Conservation (phyloP, 2,113 vertebrate genomes). For the Anoplopoma fimbria region DNA sequence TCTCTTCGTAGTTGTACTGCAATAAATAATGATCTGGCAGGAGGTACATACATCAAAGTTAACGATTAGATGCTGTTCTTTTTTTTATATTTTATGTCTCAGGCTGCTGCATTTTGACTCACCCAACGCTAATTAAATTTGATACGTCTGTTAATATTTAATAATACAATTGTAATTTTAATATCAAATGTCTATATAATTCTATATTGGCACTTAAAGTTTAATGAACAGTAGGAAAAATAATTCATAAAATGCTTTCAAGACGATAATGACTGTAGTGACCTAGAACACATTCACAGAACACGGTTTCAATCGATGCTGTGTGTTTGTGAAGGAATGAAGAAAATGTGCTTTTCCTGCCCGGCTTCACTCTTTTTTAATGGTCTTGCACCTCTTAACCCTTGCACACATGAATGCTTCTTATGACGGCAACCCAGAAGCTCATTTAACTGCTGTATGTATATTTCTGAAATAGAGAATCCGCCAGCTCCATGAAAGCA, state of each 20-base stretch:
- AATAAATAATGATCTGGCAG: constrained; percentile 8
- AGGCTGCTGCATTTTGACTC: background rate
- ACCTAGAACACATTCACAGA: background rate
- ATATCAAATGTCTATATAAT: background rate
- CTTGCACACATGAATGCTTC: background rate
- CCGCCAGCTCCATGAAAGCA: background rate
- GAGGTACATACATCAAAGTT: background rate
- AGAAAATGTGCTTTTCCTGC: background rate
- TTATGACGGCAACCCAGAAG: background rate
- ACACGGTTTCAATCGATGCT: background rate
- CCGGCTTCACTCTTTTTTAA: background rate
- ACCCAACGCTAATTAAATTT: background rate
- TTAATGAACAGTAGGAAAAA: background rate
- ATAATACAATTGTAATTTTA: background rate
- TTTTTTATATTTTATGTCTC: background rate
- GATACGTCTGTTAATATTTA: background rate
- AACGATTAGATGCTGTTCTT: background rate
- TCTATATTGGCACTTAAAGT: background rate
- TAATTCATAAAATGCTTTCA: background rate
- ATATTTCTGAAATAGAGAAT: background rate
- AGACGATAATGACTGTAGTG: background rate
- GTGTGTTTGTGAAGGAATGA: background rate
- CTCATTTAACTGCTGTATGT: background rate
- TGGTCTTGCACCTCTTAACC: constrained; percentile 1
- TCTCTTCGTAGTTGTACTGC: background rate